Evolutionary conservation across 2,113 vertebrate species (phyloP).

Genomic region (Spea multiplicata): DNA sequence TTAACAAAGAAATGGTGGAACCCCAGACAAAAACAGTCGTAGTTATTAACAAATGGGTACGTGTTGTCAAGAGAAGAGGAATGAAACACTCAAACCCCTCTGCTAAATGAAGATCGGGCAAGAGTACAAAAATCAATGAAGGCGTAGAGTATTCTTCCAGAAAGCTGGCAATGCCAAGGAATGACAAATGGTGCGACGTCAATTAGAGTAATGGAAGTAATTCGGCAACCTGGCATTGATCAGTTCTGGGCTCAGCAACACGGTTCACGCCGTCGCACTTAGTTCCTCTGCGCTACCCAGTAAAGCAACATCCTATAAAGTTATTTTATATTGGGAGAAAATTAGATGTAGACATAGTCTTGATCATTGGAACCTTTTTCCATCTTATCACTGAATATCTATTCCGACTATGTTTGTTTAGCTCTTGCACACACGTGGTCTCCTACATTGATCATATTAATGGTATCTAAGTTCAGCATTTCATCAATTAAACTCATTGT

Average conservation of each 20-base stretch:
- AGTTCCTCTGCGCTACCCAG: not conserved
- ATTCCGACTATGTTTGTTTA: no score
- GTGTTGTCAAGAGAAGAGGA: not conserved
- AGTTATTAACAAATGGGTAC: not conserved
- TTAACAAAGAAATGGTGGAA: not conserved
- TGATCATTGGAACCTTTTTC: not conserved
- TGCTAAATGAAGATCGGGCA: not conserved
- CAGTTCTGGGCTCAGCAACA: not conserved
- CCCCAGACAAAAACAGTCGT: not conserved
- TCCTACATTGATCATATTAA: no score
- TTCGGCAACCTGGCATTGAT: not conserved
- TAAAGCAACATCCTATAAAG: not conserved
- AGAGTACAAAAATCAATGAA: not conserved
- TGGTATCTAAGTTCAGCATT: no score
- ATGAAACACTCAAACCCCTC: not conserved
- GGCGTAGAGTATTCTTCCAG: not conserved
- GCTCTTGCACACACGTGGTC: no score
- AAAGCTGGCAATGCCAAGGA: not conserved
- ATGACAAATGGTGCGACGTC: not conserved
- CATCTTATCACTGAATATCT: not conserved
- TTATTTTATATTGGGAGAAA: not conserved
- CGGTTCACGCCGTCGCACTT: not conserved
- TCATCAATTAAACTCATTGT: no score
- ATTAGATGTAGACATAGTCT: not conserved
- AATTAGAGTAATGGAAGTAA: not conserved